phyloP scores from a whole-genome alignment of 2,113 vertebrate genomes.

The Salminus brasiliensis region DNA sequence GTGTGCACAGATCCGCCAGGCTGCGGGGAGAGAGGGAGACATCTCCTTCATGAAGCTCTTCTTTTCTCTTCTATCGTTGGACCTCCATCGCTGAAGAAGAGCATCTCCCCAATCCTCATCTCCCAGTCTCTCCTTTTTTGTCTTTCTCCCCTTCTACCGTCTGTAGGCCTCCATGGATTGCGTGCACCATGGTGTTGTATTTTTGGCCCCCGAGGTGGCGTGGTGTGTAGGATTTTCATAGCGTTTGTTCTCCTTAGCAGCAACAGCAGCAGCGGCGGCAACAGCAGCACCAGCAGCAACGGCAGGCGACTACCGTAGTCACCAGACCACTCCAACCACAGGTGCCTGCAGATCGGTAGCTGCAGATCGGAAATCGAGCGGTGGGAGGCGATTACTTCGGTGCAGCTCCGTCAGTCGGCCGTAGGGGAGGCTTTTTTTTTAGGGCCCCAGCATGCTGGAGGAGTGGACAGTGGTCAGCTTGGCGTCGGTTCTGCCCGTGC shows the following conservation, averaged over 20 bases:
- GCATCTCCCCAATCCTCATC: constrained; percentile 54
- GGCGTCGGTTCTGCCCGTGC: constrained; percentile 87
- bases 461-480: constrained; percentile 77
- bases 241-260: constrained; percentile 61
- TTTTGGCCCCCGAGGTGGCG: constrained; percentile 66
- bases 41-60: constrained; percentile 79
- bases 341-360: constrained; percentile 1
- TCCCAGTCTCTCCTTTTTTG: constrained; percentile 54
- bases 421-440: constrained; percentile 70
- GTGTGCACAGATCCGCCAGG: constrained; percentile 91
- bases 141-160: constrained; percentile 54
- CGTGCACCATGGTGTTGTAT: constrained; percentile 54
- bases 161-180: constrained; percentile 72
- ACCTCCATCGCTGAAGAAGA: constrained; percentile 65
- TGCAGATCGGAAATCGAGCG: constrained; percentile 29
- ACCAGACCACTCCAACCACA: constrained; percentile 54
- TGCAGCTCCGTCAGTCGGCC: constrained; percentile 69
- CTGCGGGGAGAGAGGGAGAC: constrained; percentile 80
- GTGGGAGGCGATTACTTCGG: constrained; percentile 60
- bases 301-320: constrained; percentile 43
- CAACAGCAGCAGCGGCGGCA: constrained; percentile 58
- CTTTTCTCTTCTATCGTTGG: constrained; percentile 69
- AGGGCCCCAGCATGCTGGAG: constrained; percentile 84
- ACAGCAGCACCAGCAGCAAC: constrained; percentile 60
- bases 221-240: constrained; percentile 70